A percentile compares a stretch with the other conserved stretches of the same genome.
These are phyloP conservation scores for Ctenodactylus gundi DNA, from an alignment of 2,113 vertebrate genomes.

Conservation along the genomic window DNA sequence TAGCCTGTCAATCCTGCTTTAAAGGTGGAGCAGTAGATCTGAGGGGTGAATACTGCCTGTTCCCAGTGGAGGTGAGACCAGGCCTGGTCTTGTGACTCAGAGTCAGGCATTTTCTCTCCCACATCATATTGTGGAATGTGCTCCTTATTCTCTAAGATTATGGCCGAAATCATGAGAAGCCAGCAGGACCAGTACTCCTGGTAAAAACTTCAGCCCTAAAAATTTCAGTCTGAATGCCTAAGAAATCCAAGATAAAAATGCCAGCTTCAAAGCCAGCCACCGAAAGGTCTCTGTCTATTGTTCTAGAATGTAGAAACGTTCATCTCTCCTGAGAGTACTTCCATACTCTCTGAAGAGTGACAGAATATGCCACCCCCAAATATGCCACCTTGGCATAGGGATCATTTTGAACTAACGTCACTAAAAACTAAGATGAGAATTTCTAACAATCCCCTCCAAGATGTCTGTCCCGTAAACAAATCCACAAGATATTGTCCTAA, in stretches of 20 bases:
- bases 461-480: neutral
- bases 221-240: neutral
- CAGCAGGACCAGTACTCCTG: neutral
- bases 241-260: slow-evolving; percentile 9
- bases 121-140: neutral
- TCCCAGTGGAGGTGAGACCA: neutral
- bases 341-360: neutral
- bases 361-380: neutral
- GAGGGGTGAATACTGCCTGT: neutral
- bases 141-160: slow-evolving; percentile 12
- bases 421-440: neutral
- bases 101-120: neutral
- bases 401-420: neutral
- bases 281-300: neutral
- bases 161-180: neutral
- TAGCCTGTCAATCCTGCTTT: neutral
- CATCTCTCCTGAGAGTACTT: neutral
- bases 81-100: neutral
- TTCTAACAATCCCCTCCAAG: neutral
- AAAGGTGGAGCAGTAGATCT: neutral
- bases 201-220: neutral
- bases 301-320: neutral
- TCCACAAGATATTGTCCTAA: neutral
- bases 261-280: neutral
- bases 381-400: neutral